Evolutionary conservation across 1,140 invertebrate genomes (phyloP).

Genomic region (Calliopsis andreniformis): DNA sequence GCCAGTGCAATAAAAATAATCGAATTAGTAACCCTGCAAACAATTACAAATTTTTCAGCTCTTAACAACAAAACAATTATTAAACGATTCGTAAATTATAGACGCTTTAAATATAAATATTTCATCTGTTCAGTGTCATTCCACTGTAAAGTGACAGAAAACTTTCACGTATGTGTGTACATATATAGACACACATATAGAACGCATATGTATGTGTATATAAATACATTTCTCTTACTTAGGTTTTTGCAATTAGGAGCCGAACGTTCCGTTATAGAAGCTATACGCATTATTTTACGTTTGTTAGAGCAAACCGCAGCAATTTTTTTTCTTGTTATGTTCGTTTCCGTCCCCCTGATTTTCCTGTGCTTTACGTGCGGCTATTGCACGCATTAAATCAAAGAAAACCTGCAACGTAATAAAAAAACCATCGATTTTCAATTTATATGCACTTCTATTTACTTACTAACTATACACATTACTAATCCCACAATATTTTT

Average conservation of each 20-base stretch:
- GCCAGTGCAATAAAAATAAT: conserved; percentile 18
- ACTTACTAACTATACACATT: conserved; percentile 1
- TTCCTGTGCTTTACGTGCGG: conserved; percentile 96
- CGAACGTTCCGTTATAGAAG: conserved; percentile 50
- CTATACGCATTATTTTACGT: conserved; percentile 55
- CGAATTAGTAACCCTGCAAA: conserved; percentile 29
- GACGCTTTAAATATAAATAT: conserved; percentile 33
- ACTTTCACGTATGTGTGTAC: conserved; percentile 39
- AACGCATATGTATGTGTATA: conserved; percentile 30
- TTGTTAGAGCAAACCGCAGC: conserved; percentile 88
- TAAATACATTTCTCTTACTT: conserved; percentile 63
- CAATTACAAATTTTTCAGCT: conserved; percentile 33
- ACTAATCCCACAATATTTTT: too few relatives aligned
- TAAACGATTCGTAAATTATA: conserved; percentile 31
- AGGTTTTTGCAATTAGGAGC: conserved; percentile 56
- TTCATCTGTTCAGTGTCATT: conserved; percentile 56
- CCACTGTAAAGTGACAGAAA: conserved; percentile 73
- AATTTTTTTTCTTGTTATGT: conserved; percentile 94
- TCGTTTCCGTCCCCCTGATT: conserved; percentile 93
- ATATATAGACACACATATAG: neutral
- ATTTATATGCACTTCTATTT: neutral
- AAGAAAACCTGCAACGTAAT: conserved; percentile 93
- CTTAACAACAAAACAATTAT: conserved; percentile 20
- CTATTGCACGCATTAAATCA: conserved; percentile 98
- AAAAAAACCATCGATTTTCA: conserved; percentile 39